Base-by-base conservation (phyloP, 2,113 vertebrate genomes). In the Sinocyclocheilus anshuiensis region DNA sequence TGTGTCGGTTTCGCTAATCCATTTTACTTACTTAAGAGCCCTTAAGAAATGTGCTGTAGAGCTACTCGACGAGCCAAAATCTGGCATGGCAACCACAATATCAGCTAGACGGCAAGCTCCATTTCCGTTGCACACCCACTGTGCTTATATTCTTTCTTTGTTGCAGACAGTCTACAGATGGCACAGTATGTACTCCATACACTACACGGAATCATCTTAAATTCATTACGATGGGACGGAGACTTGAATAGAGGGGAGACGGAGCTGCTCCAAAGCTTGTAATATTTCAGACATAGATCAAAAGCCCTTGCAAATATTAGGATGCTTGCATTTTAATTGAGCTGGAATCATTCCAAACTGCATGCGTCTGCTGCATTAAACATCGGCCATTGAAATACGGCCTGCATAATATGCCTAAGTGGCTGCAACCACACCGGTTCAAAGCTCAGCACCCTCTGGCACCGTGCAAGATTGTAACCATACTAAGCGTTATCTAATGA, bases 251-350 rank as follows among this genome's bases (percentile, higher is more conserved):
- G 36, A 74, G 20, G 36, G 16, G 42, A 61, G 76, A 24, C 42
- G 22, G 72, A 85, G 26, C 8, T 2, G n/a, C n/a, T 81, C 48
- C 36, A 33, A 45, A 26, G 6, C 36, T 53, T 36, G 61, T 36
- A 61, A 79, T 81, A 83, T 87, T 87, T 87, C 61, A 79, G 75
- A 81, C 77, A 20, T 63, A 33, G 22, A 33, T 77, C 39, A 82
- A 67, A 83, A 80, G 81, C 63, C 74, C 50, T 80, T n/a, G 71
- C 78, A 90, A 89, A 90, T 87, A 89, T 87, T 84, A 72, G 81
- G 88, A 88, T 87, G 85, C 65, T 55, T 48, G 55, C 79, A 83
- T 81, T 79, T 89, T 89, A 89, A 91, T 91, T 91, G 67, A 48
- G 24, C 84, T 89, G 88, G 87, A 90, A n/a, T 50, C n/a, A 36